phyloP scores from a whole-genome alignment of 2,113 vertebrate species.

The Numenius arquata region DNA sequence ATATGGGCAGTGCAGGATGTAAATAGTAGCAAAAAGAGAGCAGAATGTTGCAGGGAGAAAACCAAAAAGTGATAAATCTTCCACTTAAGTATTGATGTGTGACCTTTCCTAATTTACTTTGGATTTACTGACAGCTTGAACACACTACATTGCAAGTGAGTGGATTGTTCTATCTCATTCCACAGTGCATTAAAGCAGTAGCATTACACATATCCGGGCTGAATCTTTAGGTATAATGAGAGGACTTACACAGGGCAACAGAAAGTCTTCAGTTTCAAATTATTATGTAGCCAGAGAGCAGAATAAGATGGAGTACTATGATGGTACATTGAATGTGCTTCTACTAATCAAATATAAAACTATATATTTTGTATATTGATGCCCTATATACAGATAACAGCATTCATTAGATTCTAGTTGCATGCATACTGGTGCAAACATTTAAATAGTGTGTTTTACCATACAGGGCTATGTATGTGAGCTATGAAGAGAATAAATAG shows the following conservation, averaged over 20 bases:
- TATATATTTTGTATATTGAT: neutral
- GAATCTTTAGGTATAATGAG: neutral
- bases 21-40: neutral
- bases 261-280: neutral
- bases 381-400: neutral
- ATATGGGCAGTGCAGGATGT: neutral
- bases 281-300: neutral
- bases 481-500: neutral
- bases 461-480: neutral
- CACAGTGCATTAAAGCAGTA: neutral
- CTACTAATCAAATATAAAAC: neutral
- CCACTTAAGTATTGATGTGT: neutral
- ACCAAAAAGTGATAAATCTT: neutral
- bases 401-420: neutral
- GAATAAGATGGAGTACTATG: neutral
- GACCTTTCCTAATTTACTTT: conserved; percentile 18
- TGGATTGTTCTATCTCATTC: neutral
- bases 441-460: neutral
- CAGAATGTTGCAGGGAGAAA: neutral
- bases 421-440: neutral
- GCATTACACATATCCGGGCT: neutral
- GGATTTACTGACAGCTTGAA: neutral
- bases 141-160: neutral
- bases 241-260: neutral
- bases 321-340: neutral